phyloP scores from a whole-genome alignment of 1,140 invertebrate species.

The Andrena cerasifolii region DNA sequence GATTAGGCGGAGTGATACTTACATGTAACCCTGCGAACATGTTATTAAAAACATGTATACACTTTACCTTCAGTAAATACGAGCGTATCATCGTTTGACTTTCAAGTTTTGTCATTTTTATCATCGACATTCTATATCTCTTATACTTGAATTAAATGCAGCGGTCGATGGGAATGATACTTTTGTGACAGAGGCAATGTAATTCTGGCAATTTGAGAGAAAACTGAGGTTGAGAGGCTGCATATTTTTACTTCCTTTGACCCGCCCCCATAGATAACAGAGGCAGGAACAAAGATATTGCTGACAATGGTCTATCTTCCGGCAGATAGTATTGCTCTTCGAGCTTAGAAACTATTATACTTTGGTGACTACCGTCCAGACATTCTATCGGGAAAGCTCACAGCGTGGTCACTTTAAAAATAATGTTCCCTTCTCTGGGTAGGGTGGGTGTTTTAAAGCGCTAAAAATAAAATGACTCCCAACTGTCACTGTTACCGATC shows the following conservation, averaged over 20 bases:
- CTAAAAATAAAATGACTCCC: conserved; percentile 45
- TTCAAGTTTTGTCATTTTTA: not conserved
- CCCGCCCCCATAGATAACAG: conserved; percentile 58
- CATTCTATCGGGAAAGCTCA: not conserved
- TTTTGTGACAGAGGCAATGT: not conserved
- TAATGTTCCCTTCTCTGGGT: conserved; percentile 35
- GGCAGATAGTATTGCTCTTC: conserved; percentile 1
- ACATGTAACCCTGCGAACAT: conserved; percentile 39
- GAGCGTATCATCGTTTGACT: not conserved
- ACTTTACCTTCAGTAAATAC: not conserved
- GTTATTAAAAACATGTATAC: not conserved
- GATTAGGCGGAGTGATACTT: not conserved
- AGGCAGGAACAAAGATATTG: conserved; percentile 39
- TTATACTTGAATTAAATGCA: no score
- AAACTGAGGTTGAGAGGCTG: conserved; percentile 4
- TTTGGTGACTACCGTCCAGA: not conserved
- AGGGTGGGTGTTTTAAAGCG: conserved; percentile 28
- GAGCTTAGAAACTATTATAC: not conserved
- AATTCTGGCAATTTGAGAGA: not conserved
- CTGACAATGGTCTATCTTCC: conserved; percentile 47
- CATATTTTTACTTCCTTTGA: conserved; percentile 37
- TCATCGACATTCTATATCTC: not conserved
- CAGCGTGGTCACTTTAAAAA: conserved; percentile 56
- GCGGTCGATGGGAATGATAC: not conserved
- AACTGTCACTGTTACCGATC: conserved; percentile 3